A percentile compares a stretch with the other conserved stretches of the same genome.
phyloP scores from a whole-genome alignment of 2,888 invertebrate genomes.

The Kryphioiulus occultus region DNA sequence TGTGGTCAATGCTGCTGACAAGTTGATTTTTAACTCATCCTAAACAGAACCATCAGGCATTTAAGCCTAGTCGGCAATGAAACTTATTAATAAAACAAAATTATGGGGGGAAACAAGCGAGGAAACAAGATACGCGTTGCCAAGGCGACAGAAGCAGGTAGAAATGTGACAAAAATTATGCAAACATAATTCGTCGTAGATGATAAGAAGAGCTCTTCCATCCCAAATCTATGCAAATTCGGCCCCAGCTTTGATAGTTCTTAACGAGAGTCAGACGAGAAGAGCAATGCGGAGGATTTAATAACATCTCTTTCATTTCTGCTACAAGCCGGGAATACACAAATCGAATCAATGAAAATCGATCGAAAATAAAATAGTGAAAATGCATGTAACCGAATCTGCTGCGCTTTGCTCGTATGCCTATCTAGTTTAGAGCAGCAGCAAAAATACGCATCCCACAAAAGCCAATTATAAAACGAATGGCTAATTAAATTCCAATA shows the following conservation, averaged over 20 bases:
- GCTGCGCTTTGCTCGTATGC: not conserved
- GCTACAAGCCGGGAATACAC: constrained; percentile 18
- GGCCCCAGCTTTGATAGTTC: constrained; percentile 25
- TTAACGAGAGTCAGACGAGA: not conserved
- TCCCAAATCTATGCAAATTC: constrained; percentile 3
- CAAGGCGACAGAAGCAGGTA: not conserved
- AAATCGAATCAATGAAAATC: constrained; percentile 26
- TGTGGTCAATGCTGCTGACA: no score
- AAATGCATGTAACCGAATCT: not conserved
- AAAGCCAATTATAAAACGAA: not conserved
- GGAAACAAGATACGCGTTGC: constrained; percentile 8
- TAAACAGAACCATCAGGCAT: not conserved
- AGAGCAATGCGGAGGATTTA: constrained; percentile 20
- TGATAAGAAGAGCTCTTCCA: not conserved
- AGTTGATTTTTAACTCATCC: no score
- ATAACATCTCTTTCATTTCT: constrained; percentile 17
- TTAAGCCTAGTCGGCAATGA: not conserved
- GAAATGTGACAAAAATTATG: constrained; percentile 25
- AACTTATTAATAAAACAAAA: constrained; percentile 20
- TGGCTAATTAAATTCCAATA: not conserved
- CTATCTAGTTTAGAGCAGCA: not conserved
- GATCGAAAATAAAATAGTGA: constrained; percentile 17
- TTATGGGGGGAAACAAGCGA: not conserved
- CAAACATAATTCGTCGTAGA: constrained; percentile 18
- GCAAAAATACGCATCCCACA: not conserved